These are phyloP conservation scores for Euwallacea similis DNA, from an alignment of 1,140 invertebrate species.

Conservation along the genomic window DNA sequence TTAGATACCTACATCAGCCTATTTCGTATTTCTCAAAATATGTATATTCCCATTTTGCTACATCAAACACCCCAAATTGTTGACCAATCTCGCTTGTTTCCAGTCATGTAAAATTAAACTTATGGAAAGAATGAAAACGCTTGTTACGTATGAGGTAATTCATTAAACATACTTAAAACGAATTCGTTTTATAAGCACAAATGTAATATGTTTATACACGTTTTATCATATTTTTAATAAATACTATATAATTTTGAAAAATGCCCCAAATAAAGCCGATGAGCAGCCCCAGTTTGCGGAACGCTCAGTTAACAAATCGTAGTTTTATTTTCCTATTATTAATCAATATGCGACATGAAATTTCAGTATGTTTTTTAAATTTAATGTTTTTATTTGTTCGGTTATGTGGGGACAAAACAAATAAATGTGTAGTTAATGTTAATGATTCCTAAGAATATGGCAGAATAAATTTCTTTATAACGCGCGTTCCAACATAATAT, in stretches of 20 bases:
- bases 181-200: constrained; percentile 52
- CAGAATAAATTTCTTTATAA: too few species aligned
- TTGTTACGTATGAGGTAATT: constrained; percentile 32
- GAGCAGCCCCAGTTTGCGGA: constrained; percentile 17
- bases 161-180: constrained; percentile 24
- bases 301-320: constrained; percentile 7
- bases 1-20: too few species aligned
- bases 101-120: constrained; percentile 1
- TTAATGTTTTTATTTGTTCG: too few species aligned
- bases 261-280: constrained; percentile 32
- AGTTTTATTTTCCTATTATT: background rate
- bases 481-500: too few species aligned
- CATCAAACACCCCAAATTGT: background rate
- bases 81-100: constrained; percentile 7
- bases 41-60: background rate
- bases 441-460: too few species aligned
- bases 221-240: constrained; percentile 54
- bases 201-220: constrained; percentile 52
- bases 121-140: constrained; percentile 41
- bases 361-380: too few species aligned
- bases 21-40: too few species aligned
- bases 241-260: constrained; percentile 44
- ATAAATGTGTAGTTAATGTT: too few species aligned
- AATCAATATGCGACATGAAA: too few species aligned
- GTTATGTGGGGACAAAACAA: too few species aligned